Evolutionary conservation across 2,888 invertebrate species (phyloP).

Genomic region (Apotomis turbidana): DNA sequence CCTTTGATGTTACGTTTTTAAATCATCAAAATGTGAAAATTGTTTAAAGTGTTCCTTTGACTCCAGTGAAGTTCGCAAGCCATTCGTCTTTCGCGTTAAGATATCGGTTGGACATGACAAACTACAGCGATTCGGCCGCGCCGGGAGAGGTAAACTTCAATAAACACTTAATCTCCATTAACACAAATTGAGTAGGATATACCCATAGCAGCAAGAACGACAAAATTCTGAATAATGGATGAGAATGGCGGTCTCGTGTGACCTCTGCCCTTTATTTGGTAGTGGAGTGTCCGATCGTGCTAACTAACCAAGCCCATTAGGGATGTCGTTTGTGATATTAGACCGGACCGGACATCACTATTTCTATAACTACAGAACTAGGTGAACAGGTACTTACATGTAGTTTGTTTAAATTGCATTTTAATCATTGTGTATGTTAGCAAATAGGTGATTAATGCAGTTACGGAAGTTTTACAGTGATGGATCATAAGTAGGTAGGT

Average conservation of each 20-base stretch:
- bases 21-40: conserved; percentile 28
- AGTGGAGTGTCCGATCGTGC: conserved; percentile 24
- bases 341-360: too few relatives aligned
- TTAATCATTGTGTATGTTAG: too few relatives aligned
- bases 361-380: too few relatives aligned
- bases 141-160: conserved; percentile 56
- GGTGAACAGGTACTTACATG: too few relatives aligned
- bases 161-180: conserved; percentile 69
- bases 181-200: conserved; percentile 57
- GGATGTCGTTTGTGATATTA: conserved; percentile 1
- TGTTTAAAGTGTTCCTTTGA: conserved; percentile 18
- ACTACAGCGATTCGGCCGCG: conserved; percentile 46
- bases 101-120: conserved; percentile 27
- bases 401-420: too few relatives aligned
- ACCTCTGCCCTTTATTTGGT: conserved; percentile 53
- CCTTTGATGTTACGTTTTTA: conserved; percentile 29
- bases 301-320: conserved; percentile 24
- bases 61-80: background rate
- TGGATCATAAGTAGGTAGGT: too few relatives aligned
- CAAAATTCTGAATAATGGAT: conserved; percentile 70
- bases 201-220: conserved; percentile 51
- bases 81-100: background rate
- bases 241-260: conserved; percentile 57
- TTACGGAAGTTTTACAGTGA: too few relatives aligned
- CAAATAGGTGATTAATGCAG: too few relatives aligned